Base-by-base conservation (phyloP, 2,888 invertebrate genomes). In the Linnaemya tessellans region DNA sequence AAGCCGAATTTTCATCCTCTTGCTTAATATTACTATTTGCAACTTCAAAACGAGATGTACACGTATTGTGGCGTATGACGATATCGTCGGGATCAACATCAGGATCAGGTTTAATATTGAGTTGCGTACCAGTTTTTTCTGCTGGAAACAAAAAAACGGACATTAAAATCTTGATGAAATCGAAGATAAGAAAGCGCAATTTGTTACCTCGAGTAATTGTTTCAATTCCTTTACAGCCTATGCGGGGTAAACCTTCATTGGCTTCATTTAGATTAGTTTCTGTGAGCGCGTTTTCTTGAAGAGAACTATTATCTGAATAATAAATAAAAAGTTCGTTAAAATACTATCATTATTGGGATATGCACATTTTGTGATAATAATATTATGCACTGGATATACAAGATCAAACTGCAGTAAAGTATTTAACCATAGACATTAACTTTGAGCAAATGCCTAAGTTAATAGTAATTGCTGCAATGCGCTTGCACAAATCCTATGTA, bases 71-170 rank as follows among this genome's bases (percentile, higher is more conserved):
- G 11, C 82, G 64, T 22, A 71, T 10, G 30, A 60, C 82, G 49
- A 58, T 56, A 51, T 83, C 82, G 30, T 64, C 22, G 3, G 70
- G 70, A 64, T 77, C 75, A 35, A 77, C 20, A 64, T 83, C 77
- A 11, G 82, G 82, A 35, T 83, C 82, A 1, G 22, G 46, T 78
- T 83, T 83, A 18, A 83, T 70, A 13, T 75, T 65, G n/a, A 62
- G 5, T n/a, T 13, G 7, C 9, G 49, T 18, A 22, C 10, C 41
- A 11, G 22, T 25, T 38, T 58, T 78, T 38, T 35, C 38, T 60
- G 9, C 15, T 64, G 10, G 41, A 56, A 54, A 20, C n/a, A 30
- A 51, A 15, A 54, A 56, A 38, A 35, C 30, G 18, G 13, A 67
- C 1, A n/a, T 18, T 18, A 0, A 9, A 20, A 15, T 3, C 10